Evolutionary conservation across 2,888 invertebrate genomes (phyloP).

Genomic region (Aphodius sticticus): DNA sequence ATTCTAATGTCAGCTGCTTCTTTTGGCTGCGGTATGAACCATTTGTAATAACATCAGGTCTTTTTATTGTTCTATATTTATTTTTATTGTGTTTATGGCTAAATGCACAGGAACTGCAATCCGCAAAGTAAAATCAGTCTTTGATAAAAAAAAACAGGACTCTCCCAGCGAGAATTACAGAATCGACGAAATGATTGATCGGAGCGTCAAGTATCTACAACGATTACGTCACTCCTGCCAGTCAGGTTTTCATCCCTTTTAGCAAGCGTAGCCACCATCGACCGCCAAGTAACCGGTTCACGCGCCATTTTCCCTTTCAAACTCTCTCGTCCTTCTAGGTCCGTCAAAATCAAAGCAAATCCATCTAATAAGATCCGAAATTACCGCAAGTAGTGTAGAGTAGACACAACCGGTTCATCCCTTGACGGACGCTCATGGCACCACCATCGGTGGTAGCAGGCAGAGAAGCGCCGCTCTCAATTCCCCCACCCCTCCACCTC

Average conservation of each 20-base stretch:
- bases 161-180: background rate
- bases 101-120: no score
- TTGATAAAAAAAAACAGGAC: background rate
- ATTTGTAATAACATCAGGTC: no score
- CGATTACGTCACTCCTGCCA: background rate
- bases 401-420: background rate
- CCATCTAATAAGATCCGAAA: background rate
- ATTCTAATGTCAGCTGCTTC: no score
- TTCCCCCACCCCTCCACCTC: slow-evolving; percentile 39
- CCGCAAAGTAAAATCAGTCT: no score
- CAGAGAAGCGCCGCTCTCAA: slow-evolving; percentile 33
- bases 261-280: background rate
- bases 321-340: background rate
- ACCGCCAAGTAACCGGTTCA: background rate
- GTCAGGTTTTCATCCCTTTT: background rate
- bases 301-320: background rate
- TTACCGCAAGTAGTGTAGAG: background rate
- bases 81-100: no score
- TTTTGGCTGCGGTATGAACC: no score
- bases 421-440: background rate
- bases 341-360: slow-evolving; percentile 4
- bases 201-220: background rate
- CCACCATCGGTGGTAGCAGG: background rate
- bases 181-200: background rate
- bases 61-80: no score